Evolutionary conservation across 1,140 invertebrate species (phyloP).

Genomic region (Metaphire vulgaris): DNA sequence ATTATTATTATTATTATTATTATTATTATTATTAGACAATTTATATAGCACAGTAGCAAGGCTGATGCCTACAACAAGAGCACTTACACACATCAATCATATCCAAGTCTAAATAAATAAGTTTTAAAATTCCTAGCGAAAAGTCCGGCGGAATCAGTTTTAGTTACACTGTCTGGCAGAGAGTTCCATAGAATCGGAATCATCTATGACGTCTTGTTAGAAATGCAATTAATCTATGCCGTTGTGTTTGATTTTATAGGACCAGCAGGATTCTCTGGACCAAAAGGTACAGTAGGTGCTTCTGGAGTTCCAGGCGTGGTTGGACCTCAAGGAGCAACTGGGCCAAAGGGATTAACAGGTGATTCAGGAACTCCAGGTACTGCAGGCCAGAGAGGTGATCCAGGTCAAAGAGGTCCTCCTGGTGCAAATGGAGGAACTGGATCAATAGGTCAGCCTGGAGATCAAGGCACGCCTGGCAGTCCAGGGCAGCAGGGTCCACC

Average conservation of each 20-base stretch:
- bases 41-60: too few relatives aligned
- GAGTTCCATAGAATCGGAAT: too few relatives aligned
- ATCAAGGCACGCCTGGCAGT: slow-evolving; percentile 6
- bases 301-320: slow-evolving; percentile 2
- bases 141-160: too few relatives aligned
- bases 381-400: slow-evolving; percentile 3
- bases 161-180: too few relatives aligned
- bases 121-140: too few relatives aligned
- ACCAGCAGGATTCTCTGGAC: background rate
- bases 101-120: too few relatives aligned
- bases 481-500: background rate
- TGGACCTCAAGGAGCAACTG: slow-evolving; percentile 17
- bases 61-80: too few relatives aligned
- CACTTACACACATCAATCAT: too few relatives aligned
- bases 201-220: too few relatives aligned
- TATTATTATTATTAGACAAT: too few relatives aligned
- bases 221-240: too few relatives aligned
- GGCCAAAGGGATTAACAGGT: slow-evolving; percentile 18
- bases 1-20: too few relatives aligned
- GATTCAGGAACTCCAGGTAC: background rate
- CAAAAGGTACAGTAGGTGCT: slow-evolving; percentile 10
- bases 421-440: slow-evolving; percentile 20
- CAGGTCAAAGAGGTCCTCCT: slow-evolving; percentile 12
- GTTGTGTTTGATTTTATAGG: slow-evolving; percentile 9
- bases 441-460: slow-evolving; percentile 11